phyloP scores from a whole-genome alignment of 2,888 invertebrate species.

The Druceiella hillmani region DNA sequence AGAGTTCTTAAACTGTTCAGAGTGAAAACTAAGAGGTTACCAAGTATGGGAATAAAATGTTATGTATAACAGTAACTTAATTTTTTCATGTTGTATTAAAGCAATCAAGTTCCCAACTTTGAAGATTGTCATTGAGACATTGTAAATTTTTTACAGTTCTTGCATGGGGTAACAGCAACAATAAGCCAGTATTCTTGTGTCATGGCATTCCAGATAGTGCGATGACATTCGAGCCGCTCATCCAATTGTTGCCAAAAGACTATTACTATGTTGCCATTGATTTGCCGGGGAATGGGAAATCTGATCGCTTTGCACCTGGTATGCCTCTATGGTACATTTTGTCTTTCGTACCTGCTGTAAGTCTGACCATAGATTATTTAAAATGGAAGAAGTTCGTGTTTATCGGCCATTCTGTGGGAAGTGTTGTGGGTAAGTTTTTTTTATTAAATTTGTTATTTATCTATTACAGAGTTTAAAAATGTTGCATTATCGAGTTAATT shows the following conservation, averaged over 20 bases:
- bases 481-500: too few species aligned
- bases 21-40: too few species aligned
- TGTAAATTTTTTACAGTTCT: slow-evolving; percentile 39
- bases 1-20: too few species aligned
- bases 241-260: slow-evolving; percentile 43
- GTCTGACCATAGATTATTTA: slow-evolving; percentile 31
- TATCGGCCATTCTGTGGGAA: slow-evolving; percentile 42
- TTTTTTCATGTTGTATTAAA: too few species aligned
- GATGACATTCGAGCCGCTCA: slow-evolving; percentile 51
- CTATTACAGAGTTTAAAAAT: too few species aligned
- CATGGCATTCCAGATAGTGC: slow-evolving; percentile 62
- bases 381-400: slow-evolving; percentile 34
- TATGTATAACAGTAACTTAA: too few species aligned
- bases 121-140: too few species aligned
- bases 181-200: slow-evolving; percentile 49
- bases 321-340: slow-evolving; percentile 37
- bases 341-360: slow-evolving; percentile 35
- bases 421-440: slow-evolving; percentile 37
- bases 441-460: too few species aligned
- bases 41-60: too few species aligned
- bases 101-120: too few species aligned
- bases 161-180: slow-evolving; percentile 49
- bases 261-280: slow-evolving; percentile 43
- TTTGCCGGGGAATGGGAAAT: slow-evolving; percentile 57
- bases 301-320: slow-evolving; percentile 49